Percentiles rank a stretch among this genome's conserved stretches.
phyloP scores from a whole-genome alignment of 2,888 invertebrate species.

The Dasypogon diadema region DNA sequence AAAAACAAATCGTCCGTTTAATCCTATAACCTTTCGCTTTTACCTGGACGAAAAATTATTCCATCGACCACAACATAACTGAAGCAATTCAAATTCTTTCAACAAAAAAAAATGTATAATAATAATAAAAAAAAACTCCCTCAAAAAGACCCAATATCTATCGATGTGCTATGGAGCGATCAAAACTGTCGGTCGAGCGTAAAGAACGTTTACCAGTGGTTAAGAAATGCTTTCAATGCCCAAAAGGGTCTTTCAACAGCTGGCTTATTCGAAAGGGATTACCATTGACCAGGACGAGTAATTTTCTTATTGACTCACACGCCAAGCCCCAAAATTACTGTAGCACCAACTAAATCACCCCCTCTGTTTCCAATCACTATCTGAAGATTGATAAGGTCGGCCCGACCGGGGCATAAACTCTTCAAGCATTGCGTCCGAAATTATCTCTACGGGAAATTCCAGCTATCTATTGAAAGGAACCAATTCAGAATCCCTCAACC shows the following conservation, averaged over 20 bases:
- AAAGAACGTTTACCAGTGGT: neutral
- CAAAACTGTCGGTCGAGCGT: conserved; percentile 26
- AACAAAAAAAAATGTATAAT: neutral
- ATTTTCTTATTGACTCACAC: conserved; percentile 44
- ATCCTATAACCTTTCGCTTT: neutral
- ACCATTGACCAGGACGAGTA: conserved; percentile 12
- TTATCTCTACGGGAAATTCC: conserved; percentile 37
- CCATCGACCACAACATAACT: conserved; percentile 1
- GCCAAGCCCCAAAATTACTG: conserved; percentile 3
- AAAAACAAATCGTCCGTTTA: conserved; percentile 26
- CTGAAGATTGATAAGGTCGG: conserved; percentile 35
- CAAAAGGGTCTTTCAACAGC: conserved; percentile 9
- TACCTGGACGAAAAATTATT: conserved; percentile 7
- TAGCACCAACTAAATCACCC: conserved; percentile 7
- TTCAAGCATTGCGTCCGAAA: conserved; percentile 20
- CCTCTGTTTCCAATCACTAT: conserved; percentile 7
- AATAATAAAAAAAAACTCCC: conserved; percentile 9
- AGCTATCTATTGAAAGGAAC: conserved; percentile 33
- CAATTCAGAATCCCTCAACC: conserved; percentile 38
- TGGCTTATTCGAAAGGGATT: conserved; percentile 15
- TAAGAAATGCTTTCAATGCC: neutral
- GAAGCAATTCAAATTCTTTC: conserved; percentile 19
- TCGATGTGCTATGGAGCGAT: neutral
- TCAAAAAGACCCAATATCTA: neutral
- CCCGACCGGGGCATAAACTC: neutral